Conservation (phyloP, 37 sponge, comb jelly and placozoan species). For the Diacarnus erythraeanus region DNA sequence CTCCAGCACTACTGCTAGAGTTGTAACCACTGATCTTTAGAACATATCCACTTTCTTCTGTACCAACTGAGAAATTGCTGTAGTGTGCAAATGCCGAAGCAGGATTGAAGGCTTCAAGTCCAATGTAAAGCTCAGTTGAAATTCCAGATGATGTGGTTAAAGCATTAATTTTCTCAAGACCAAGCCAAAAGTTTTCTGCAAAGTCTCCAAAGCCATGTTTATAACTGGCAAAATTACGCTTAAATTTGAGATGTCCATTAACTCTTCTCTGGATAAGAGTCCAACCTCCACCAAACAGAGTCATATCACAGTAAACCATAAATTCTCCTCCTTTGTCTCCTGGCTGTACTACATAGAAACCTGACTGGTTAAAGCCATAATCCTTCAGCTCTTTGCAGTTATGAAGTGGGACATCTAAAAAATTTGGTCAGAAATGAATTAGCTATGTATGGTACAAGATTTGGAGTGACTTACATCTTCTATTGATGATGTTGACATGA, state of each 20-base stretch:
- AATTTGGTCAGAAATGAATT: not conserved
- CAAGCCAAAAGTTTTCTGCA: conserved; percentile 59
- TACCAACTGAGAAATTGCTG: conserved; percentile 32
- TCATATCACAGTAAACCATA: conserved; percentile 68
- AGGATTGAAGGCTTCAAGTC: conserved; percentile 9
- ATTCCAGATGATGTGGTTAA: conserved; percentile 17
- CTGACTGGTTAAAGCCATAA: conserved; percentile 25
- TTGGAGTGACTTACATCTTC: conserved; percentile 21
- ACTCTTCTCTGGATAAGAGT: conserved; percentile 63
- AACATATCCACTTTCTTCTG: conserved; percentile 21
- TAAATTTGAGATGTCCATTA: conserved; percentile 24
- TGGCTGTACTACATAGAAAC: conserved; percentile 47
- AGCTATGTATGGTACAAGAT: not conserved
- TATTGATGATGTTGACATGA: conserved; percentile 9
- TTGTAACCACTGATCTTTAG: conserved; percentile 23
- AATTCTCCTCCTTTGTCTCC: conserved; percentile 18
- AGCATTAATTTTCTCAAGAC: conserved; percentile 54
- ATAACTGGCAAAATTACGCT: conserved; percentile 30
- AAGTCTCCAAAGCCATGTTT: conserved; percentile 62
- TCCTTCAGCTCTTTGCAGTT: conserved; percentile 59
- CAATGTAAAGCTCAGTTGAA: conserved; percentile 34
- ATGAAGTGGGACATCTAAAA: conserved; percentile 41
- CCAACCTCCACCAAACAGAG: conserved; percentile 58
- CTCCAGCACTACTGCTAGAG: conserved; percentile 12
- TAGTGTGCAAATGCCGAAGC: conserved; percentile 17